Percentiles rank a stretch among this genome's conserved stretches.
Conservation (phyloP, 2,888 invertebrate species). For the Geophilus truncorum region DNA sequence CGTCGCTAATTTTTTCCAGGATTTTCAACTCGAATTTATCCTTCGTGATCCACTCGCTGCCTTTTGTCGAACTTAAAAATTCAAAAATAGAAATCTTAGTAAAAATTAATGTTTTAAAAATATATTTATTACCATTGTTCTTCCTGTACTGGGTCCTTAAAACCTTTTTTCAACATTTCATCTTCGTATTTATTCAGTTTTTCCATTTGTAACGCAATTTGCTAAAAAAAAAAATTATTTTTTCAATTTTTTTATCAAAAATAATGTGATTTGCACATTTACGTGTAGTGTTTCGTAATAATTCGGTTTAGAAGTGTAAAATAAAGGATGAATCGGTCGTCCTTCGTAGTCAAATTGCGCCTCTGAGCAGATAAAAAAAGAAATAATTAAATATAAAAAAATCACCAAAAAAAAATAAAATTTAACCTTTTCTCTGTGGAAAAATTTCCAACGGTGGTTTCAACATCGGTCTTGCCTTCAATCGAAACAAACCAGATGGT, state of each 20-base stretch:
- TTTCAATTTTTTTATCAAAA: background rate
- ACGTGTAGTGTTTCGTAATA: conserved; percentile 79
- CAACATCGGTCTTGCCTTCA: conserved; percentile 81
- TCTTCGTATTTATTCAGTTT: conserved; percentile 66
- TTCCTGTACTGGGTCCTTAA: conserved; percentile 56
- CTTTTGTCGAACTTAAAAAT: too few species aligned
- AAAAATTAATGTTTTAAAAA: too few species aligned
- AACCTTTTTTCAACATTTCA: conserved; percentile 60
- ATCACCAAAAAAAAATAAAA: background rate
- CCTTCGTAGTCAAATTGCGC: conserved; percentile 89
- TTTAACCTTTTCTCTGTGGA: conserved; percentile 39
- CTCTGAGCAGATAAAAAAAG: conserved; percentile 45
- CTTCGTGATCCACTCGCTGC: too few species aligned
- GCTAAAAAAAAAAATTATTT: conserved; percentile 49
- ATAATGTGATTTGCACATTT: conserved; percentile 42
- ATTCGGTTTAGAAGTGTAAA: conserved; percentile 84
- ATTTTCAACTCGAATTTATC: conserved; percentile 46
- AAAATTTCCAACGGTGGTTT: conserved; percentile 48
- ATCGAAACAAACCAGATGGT: conserved; percentile 85
- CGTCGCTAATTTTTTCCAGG: conserved; percentile 58
- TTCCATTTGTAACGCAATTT: conserved; percentile 64
- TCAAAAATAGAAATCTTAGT: too few species aligned
- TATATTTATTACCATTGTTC: conserved; percentile 51
- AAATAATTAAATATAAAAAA: background rate
- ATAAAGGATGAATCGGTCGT: conserved; percentile 81